A percentile compares a stretch with the other conserved stretches of the same genome.
Evolutionary conservation across 1,140 invertebrate species (phyloP).

Genomic region (Drosophila baimaii): DNA sequence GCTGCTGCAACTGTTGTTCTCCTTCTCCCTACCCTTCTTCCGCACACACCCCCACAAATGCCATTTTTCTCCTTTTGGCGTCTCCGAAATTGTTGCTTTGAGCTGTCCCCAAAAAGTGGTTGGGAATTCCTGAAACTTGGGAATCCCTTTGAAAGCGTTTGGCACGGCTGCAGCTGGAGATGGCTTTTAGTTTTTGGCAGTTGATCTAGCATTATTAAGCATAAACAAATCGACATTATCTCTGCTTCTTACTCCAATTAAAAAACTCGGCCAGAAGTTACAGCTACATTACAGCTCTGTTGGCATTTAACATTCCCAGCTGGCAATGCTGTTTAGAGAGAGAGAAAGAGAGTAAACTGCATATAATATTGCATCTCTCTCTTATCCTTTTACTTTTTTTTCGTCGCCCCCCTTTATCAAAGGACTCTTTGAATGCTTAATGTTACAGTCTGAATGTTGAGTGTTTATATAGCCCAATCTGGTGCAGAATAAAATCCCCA

Average conservation of each 20-base stretch:
- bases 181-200: conserved; percentile 18
- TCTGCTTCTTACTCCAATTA: conserved; percentile 37
- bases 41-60: not conserved
- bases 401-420: conserved; percentile 19
- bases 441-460: conserved; percentile 8
- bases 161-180: conserved; percentile 17
- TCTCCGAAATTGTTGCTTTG: conserved; percentile 46
- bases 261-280: conserved; percentile 34
- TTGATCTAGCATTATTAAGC: conserved; percentile 37
- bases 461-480: not conserved
- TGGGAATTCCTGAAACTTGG: conserved; percentile 22
- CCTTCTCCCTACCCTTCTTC: conserved; percentile 15
- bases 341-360: not conserved
- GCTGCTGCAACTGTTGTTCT: conserved; percentile 67
- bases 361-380: conserved; percentile 38
- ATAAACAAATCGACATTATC: conserved; percentile 38
- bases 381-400: conserved; percentile 8
- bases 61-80: conserved; percentile 30
- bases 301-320: conserved; percentile 33
- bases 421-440: conserved; percentile 21
- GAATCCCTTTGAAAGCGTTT: conserved; percentile 19
- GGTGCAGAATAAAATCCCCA: not conserved
- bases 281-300: conserved; percentile 22
- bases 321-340: conserved; percentile 34
- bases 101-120: conserved; percentile 15